These are phyloP conservation scores for Coremacera marginata DNA, from an alignment of 2,888 invertebrate genomes.

Conservation along the genomic window DNA sequence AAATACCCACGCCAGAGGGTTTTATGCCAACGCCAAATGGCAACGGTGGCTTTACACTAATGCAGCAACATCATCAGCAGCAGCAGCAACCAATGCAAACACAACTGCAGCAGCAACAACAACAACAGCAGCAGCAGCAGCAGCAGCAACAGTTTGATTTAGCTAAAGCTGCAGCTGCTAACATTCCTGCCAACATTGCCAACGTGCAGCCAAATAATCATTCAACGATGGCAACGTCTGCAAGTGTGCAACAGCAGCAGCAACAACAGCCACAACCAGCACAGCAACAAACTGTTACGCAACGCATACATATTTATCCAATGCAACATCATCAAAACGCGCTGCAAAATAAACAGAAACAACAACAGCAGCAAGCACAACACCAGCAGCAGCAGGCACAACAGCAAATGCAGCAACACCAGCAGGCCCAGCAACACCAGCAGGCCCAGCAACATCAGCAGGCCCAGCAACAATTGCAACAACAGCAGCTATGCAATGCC, in stretches of 20 bases:
- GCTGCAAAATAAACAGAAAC: conserved; percentile 53
- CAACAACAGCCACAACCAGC: conserved; percentile 37
- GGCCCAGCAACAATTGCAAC: conserved; percentile 39
- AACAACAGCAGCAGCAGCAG: conserved; percentile 37
- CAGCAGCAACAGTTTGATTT: conserved; percentile 44
- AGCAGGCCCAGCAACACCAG: conserved; percentile 14
- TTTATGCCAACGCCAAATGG: conserved; percentile 67
- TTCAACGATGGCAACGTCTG: conserved; percentile 51
- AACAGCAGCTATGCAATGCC: not conserved
- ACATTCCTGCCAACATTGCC: conserved; percentile 62
- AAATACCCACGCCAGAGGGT: conserved; percentile 72
- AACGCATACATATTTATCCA: conserved; percentile 64
- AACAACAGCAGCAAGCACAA: conserved; percentile 33
- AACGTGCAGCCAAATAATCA: conserved; percentile 67
- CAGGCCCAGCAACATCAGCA: not conserved
- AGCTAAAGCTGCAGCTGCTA: conserved; percentile 21
- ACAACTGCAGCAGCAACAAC: conserved; percentile 48
- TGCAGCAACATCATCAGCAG: conserved; percentile 53
- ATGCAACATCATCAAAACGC: conserved; percentile 62
- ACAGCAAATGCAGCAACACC: conserved; percentile 32
- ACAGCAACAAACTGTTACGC: conserved; percentile 52
- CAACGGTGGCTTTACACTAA: conserved; percentile 56
- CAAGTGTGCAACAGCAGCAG: conserved; percentile 40
- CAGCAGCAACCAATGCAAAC: conserved; percentile 44
- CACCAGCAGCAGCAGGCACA: conserved; percentile 35